Evolutionary conservation across 2,888 invertebrate species (phyloP).

Genomic region (Erebia epiphron): DNA sequence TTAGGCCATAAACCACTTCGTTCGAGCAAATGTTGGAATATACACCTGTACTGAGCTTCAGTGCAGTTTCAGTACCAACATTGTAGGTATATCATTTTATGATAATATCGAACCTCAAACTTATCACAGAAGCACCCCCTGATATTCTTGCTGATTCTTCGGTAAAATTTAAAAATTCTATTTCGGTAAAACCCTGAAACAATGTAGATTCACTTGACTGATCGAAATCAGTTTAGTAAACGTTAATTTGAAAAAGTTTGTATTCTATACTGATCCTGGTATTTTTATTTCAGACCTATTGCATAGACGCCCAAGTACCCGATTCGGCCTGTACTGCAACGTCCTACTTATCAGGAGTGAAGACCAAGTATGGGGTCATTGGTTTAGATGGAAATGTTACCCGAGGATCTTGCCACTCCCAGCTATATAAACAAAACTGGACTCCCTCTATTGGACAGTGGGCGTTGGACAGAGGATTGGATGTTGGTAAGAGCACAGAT

Average conservation of each 20-base stretch:
- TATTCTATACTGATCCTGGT: neutral
- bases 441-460: constrained; percentile 86
- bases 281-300: constrained; percentile 76
- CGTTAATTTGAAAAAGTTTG: no score
- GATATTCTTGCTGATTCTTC: no score
- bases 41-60: no score
- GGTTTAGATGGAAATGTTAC: constrained; percentile 87
- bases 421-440: constrained; percentile 82
- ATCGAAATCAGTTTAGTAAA: no score
- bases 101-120: no score
- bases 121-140: no score
- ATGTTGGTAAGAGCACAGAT: constrained; percentile 64
- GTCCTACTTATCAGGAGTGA: constrained; percentile 87
- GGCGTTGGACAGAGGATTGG: constrained; percentile 82
- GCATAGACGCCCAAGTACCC: constrained; percentile 86
- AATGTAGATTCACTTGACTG: no score
- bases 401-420: constrained; percentile 84
- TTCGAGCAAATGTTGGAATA: no score
- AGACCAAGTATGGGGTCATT: constrained; percentile 86
- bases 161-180: no score
- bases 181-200: no score
- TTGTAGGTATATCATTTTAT: no score
- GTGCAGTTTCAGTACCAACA: neutral
- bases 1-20: no score
- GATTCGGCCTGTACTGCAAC: constrained; percentile 90